Base-by-base conservation (phyloP, 2,113 vertebrate species). In the Ondatra zibethicus region DNA sequence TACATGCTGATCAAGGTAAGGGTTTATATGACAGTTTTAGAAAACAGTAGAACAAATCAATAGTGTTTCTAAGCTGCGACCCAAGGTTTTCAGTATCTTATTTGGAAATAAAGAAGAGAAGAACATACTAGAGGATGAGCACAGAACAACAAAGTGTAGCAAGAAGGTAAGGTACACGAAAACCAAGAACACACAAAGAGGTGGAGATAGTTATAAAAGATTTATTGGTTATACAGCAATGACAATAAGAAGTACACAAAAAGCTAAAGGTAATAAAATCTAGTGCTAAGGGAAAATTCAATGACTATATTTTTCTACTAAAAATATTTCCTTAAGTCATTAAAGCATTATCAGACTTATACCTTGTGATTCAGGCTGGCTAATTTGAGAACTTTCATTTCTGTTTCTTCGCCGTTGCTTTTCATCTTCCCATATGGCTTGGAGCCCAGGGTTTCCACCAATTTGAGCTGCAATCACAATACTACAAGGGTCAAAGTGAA, bases 371-470 rank as follows among this genome's bases (percentile, higher is more conserved):
- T 99, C 98, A 2, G 99, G 98, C 23, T 98, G 84, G 89, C 99
- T 99, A 93, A 99, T 99, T 97, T 99, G 99, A 93, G 99, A 99
- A 80, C 98, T 98, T 98, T 99, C 98, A 95, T 99, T 99, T 98
- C 99, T 99, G 94, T 99, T 98, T 96, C 99, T 99, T 96, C 99
- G 99, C 65, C 99, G 99, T 97, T 99, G 99, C 97, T 99, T 99
- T 98, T 99, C 99, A 93, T 99, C 99, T 98, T 99, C 99, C 99
- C 99, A 99, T 98, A 99, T 99, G 91, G 99, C 99, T 97, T 99
- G 99, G 39, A 99, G 99, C 47, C 99, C 99, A 36, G 99, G 99
- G 96, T 99, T 99, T 97, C 98, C 99, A 96, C 99, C 99, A 96
- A 99, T 99, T 98, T 99, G 99, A 99, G 98, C 99, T 99, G 97